Conservation (phyloP, 2,797 vertebrate genomes). For the Rallus crepitans region DNA sequence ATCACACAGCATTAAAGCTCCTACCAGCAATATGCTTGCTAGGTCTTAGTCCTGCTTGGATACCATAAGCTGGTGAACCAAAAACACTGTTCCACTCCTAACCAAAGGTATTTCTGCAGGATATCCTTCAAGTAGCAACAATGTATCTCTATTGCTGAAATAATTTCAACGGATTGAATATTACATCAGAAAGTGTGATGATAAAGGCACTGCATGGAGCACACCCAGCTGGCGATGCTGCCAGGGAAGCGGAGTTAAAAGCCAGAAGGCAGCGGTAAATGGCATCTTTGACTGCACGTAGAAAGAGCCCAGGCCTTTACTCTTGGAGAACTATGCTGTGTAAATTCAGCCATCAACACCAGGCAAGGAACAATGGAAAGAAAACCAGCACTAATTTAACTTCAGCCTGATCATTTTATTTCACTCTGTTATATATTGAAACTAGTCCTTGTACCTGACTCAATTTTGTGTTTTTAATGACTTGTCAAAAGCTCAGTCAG, state of each 20-base stretch:
- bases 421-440: conserved; percentile 67
- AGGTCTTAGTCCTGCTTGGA: neutral
- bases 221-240: neutral
- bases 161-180: neutral
- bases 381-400: conserved; percentile 70
- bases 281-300: conserved; percentile 44
- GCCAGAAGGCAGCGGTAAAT: conserved; percentile 24
- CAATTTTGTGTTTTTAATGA: conserved; percentile 76
- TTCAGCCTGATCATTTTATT: conserved; percentile 69
- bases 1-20: fast-evolving
- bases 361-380: conserved; percentile 51
- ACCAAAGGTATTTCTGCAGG: neutral
- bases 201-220: neutral
- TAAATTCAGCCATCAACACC: conserved; percentile 51
- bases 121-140: neutral
- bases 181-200: neutral
- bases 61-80: neutral
- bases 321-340: conserved; percentile 37
- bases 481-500: conserved; percentile 78
- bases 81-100: neutral
- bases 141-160: neutral
- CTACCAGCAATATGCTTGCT: neutral
- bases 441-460: conserved; percentile 69
- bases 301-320: conserved; percentile 54
- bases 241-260: neutral